Base-by-base conservation (phyloP, 2,888 invertebrate genomes). In the Brenthis daphne region DNA sequence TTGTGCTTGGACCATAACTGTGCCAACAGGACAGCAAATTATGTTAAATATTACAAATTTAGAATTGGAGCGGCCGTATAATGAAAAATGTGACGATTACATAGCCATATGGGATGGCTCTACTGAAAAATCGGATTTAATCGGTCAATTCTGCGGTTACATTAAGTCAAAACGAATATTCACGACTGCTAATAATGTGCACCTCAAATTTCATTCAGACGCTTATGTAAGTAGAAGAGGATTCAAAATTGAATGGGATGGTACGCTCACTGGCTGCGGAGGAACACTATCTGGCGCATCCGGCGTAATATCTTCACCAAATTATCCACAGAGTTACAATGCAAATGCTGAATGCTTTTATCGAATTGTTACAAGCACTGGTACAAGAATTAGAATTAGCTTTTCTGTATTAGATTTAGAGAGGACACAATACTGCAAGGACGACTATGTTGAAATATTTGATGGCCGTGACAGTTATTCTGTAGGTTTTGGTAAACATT, bases 271-370 rank as follows among this genome's bases (percentile, higher is more conserved):
- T 90, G 97, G 97, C 14, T 99, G 98, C 84, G 98, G 98, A 14
- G 98, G 98, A 1, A 93, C 90, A 16, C 79, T 98, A 56, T 94
- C 92, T 0, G 90, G 95, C 50, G 94, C 95, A 11, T 88, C 88
- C 1, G 98, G 98, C 0, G 94, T 95, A 2, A 95, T 98, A 75
- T 94, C 95, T 11, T 98, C 98, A 0, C 98, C 98, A 1, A 95
- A 96, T 81, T 98, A 98, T 88, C 98, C 98, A 0, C 93, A 94
- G 74, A 86, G 94, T 0, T 98, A 98, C 82, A 88, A 93, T 51
- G 94, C 94, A 65, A 94, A 95, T 74, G 94, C 96, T 0, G 95
- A 96, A 82, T 98, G 98, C 83, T 94, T 94, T 73, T 99, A 98
- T 95, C 95, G 93, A 77, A 95, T 99, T 73, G 92, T 94, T 2